Conservation (phyloP, 2,888 invertebrate genomes). For the Stenodera caucasica region DNA sequence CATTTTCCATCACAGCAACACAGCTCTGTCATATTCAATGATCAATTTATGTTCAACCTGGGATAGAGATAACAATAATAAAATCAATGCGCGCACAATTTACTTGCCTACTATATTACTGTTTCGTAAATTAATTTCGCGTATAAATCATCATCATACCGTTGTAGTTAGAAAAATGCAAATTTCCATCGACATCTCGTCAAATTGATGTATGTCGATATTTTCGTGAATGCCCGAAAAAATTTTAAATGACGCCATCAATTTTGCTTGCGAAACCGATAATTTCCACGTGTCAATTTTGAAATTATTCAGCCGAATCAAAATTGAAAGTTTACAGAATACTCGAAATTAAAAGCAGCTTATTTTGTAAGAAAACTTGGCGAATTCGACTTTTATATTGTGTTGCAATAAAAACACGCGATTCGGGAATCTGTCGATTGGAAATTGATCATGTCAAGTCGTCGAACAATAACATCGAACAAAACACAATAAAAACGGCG, state of each 20-base stretch:
- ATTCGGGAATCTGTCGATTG: neutral
- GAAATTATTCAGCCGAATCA: too few species aligned
- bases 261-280: too few species aligned
- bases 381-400: neutral
- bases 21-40: constrained; percentile 26
- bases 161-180: constrained; percentile 5
- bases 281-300: too few species aligned
- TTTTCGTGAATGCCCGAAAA: too few species aligned
- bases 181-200: neutral
- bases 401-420: neutral
- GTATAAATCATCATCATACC: constrained; percentile 14
- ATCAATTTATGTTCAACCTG: constrained; percentile 24
- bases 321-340: neutral
- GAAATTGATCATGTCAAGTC: constrained; percentile 5
- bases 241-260: too few species aligned
- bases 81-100: constrained; percentile 22
- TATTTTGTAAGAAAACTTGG: neutral
- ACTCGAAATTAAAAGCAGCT: neutral
- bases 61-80: constrained; percentile 28
- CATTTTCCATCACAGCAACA: constrained; percentile 23
- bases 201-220: too few species aligned
- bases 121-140: constrained; percentile 22
- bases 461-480: neutral
- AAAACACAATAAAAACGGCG: neutral
- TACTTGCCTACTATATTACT: constrained; percentile 6